Percentiles rank a stretch among this genome's conserved stretches.
Conservation (phyloP, 2,797 vertebrate species). For the Brotula barbata region DNA sequence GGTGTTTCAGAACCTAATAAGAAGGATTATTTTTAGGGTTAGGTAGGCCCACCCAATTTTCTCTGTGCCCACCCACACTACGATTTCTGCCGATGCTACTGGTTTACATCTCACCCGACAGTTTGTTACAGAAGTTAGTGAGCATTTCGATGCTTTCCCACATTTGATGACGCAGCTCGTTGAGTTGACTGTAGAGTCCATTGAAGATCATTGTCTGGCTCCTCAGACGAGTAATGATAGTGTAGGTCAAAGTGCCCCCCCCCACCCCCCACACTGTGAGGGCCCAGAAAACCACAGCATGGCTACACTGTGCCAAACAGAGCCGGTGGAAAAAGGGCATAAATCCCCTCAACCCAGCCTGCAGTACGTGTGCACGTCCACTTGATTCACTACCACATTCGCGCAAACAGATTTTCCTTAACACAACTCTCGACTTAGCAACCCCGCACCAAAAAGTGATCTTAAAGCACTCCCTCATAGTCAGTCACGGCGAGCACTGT, state of each 20-base stretch:
- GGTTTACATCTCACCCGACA: too few species aligned
- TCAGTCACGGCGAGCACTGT: conserved; percentile 65
- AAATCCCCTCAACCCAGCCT: conserved; percentile 36
- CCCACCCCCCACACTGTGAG: neutral
- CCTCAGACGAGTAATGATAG: too few species aligned
- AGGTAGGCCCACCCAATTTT: too few species aligned
- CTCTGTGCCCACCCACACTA: too few species aligned
- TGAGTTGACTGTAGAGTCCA: neutral
- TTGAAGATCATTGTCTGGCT: neutral
- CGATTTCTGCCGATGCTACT: too few species aligned
- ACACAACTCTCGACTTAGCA: conserved; percentile 12
- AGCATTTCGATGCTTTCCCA: neutral
- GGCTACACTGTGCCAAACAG: neutral
- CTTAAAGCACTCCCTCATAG: conserved; percentile 51
- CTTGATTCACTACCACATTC: conserved; percentile 23
- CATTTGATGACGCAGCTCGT: neutral
- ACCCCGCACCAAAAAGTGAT: conserved; percentile 21
- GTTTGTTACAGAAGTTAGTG: too few species aligned
- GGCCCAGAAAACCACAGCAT: neutral
- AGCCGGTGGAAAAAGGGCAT: conserved; percentile 13
- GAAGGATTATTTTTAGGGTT: too few species aligned
- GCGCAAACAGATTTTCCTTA: conserved; percentile 6
- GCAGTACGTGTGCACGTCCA: conserved; percentile 11
- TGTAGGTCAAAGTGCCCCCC: too few species aligned
- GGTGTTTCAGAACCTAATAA: too few species aligned